Percentiles rank a stretch among this genome's conserved stretches.
These are phyloP conservation scores for Passerina amoena DNA, from an alignment of 2,113 vertebrate genomes.

Conservation along the genomic window DNA sequence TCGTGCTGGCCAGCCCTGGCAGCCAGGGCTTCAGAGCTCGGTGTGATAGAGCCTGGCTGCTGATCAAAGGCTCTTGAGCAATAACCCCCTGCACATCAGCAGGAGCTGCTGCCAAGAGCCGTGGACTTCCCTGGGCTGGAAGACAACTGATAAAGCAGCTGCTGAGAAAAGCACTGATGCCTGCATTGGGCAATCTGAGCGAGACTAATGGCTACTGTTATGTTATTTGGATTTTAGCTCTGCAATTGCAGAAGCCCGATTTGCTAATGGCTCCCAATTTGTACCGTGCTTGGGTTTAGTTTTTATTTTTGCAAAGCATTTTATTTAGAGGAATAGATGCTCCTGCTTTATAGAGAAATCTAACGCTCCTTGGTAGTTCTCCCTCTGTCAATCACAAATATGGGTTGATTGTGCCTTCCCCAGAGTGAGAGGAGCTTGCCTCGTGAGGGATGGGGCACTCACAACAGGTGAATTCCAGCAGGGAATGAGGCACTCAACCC, in stretches of 20 bases:
- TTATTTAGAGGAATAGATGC: background rate
- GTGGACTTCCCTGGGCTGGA: background rate
- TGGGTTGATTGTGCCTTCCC: background rate
- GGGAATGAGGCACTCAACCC: background rate
- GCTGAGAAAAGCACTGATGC: conserved; percentile 20
- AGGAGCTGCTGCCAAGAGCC: conserved; percentile 44
- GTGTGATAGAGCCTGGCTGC: conserved; percentile 37
- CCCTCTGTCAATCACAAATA: background rate
- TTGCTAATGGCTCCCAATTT: background rate
- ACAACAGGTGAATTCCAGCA: too few species aligned
- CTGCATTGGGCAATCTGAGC: background rate
- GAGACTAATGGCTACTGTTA: conserved; percentile 17
- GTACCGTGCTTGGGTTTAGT: background rate
- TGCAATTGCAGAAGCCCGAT: background rate
- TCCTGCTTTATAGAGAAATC: background rate
- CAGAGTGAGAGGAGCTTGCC: background rate
- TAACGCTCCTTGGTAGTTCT: background rate
- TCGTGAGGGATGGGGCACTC: background rate
- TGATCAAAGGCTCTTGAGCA: conserved; percentile 65
- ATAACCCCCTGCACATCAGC: conserved; percentile 37
- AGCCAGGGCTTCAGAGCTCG: background rate
- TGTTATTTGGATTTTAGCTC: conserved; percentile 14
- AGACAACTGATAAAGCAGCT: conserved; percentile 46
- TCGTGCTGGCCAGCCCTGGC: background rate
- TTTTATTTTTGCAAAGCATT: background rate